Conservation (phyloP, 92 coral and sea anemone genomes). For the Palythoa caribaeorum region DNA sequence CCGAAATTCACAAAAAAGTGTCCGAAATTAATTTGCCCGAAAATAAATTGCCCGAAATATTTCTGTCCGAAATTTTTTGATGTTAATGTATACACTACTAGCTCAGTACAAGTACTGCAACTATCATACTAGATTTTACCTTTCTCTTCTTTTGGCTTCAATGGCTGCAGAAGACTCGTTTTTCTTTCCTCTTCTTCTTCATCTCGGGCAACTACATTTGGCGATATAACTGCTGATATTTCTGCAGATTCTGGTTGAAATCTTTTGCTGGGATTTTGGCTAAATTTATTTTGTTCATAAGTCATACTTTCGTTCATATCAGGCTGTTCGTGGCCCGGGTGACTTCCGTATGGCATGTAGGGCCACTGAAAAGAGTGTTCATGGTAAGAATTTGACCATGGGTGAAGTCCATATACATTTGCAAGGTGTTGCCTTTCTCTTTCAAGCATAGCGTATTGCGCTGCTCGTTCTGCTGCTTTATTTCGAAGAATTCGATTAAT, state of each 20-base stretch:
- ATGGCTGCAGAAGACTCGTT: neutral
- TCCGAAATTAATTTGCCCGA: too few species aligned
- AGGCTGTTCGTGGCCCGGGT: slow-evolving; percentile 39
- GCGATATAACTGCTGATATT: neutral
- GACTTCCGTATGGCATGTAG: slow-evolving; percentile 46
- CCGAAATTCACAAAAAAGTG: too few species aligned
- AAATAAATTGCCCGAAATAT: too few species aligned
- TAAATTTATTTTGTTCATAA: slow-evolving; percentile 28
- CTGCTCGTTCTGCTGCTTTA: slow-evolving; percentile 99
- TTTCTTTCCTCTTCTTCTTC: slow-evolving; percentile 21
- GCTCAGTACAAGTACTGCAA: neutral
- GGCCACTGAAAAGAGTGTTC: slow-evolving; percentile 83
- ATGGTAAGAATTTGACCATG: slow-evolving; percentile 78
- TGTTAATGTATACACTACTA: too few species aligned
- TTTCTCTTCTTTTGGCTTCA: slow-evolving; percentile 15
- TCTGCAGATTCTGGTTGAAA: slow-evolving; percentile 12
- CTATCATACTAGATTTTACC: neutral
- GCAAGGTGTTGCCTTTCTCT: slow-evolving; percentile 98
- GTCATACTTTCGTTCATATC: slow-evolving; percentile 15
- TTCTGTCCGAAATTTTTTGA: too few species aligned
- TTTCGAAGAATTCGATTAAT: slow-evolving; percentile 97
- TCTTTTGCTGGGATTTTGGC: slow-evolving; percentile 19
- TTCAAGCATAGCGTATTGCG: slow-evolving; percentile 99
- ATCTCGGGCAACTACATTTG: neutral
- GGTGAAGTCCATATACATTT: slow-evolving; percentile 93